Evolutionary conservation across 2,888 invertebrate genomes (phyloP), one percentile per base, ranked within the genome.

Genomic region (Notocelia uddmanniana): DNA sequence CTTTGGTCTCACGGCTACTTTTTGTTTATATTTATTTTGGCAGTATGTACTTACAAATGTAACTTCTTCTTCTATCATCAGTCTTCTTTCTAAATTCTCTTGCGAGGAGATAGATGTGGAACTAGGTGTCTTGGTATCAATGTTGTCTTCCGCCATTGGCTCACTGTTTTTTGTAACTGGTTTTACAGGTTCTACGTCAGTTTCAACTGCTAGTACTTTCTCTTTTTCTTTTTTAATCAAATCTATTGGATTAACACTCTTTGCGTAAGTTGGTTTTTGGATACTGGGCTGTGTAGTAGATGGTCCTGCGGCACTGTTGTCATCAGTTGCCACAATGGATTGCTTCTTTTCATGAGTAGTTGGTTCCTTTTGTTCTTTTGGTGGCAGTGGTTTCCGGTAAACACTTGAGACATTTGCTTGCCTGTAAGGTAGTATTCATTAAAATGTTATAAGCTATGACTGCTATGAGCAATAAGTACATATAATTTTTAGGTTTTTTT

Each of bases 381-480:
- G 78, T 63, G 83, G 74, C 54, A 82, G 75, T 57, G 85, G 79
- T 64, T 80, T 80, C 66, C 90, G 92, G 89, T 87, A 95, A 74
- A 95, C 94, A 64, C 94, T 87, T 77, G 96, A 95, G 8, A 97
- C 95, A 90, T 97, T 96, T 0, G 97, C 97, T 91, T 97, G 97
- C 18, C 95, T 95, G 75, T 68, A 86, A 87, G 74, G 66, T 73
- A 50, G 52, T 31, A 58, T 15, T 8, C 23, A 26, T 60, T 15
- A n/a, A n/a, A n/a, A n/a, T n/a, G n/a, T n/a, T n/a, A n/a, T n/a
- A n/a, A n/a, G n/a, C n/a, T n/a, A n/a, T n/a, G n/a, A n/a, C n/a
- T n/a, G n/a, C n/a, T n/a, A n/a, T n/a, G n/a, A n/a, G n/a, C 41
- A 31, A n/a, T 23, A 13, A 45, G 2, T 11, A 26, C 2, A 3